Evolutionary conservation across 2,888 invertebrate species (phyloP).

Genomic region (Gymnoscelis rufifasciata): DNA sequence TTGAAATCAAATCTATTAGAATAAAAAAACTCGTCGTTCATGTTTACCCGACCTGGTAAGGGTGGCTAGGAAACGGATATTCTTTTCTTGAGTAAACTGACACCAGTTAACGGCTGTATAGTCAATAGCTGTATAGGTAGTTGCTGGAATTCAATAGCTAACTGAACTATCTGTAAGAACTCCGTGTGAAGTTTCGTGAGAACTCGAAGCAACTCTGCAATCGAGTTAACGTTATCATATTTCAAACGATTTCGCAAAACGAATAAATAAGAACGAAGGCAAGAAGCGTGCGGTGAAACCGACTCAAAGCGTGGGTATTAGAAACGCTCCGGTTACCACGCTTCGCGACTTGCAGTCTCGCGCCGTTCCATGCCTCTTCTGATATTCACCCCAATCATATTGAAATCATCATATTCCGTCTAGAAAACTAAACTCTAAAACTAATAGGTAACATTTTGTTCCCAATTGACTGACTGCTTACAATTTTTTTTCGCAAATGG

Average conservation of each 20-base stretch:
- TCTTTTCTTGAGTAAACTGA: slow-evolving; percentile 49
- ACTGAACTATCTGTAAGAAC: slow-evolving; percentile 58
- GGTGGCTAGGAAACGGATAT: slow-evolving; percentile 18
- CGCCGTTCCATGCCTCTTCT: slow-evolving; percentile 20
- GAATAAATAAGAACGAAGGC: slow-evolving; percentile 75
- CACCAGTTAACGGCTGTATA: slow-evolving; percentile 36
- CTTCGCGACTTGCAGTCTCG: slow-evolving; percentile 45
- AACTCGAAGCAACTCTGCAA: slow-evolving; percentile 58
- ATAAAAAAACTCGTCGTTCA: slow-evolving; percentile 17
- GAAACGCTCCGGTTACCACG: slow-evolving; percentile 78
- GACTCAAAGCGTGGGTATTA: slow-evolving; percentile 77
- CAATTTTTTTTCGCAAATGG: too few species aligned
- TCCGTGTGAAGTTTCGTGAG: slow-evolving; percentile 71
- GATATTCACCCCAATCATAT: slow-evolving; percentile 8
- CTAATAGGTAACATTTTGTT: too few species aligned
- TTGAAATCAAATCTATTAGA: slow-evolving; percentile 24
- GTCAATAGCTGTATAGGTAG: slow-evolving; percentile 51
- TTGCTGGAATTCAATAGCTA: slow-evolving; percentile 67
- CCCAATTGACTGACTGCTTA: too few species aligned
- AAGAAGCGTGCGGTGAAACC: slow-evolving; percentile 78
- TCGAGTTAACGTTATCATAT: slow-evolving; percentile 74
- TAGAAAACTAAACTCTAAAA: too few species aligned
- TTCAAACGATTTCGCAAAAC: slow-evolving; percentile 79
- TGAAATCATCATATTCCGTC: neutral
- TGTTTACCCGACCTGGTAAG: slow-evolving; percentile 11